Base-by-base conservation (phyloP, 1,140 invertebrate species). In the Drosophila yakuba region DNA sequence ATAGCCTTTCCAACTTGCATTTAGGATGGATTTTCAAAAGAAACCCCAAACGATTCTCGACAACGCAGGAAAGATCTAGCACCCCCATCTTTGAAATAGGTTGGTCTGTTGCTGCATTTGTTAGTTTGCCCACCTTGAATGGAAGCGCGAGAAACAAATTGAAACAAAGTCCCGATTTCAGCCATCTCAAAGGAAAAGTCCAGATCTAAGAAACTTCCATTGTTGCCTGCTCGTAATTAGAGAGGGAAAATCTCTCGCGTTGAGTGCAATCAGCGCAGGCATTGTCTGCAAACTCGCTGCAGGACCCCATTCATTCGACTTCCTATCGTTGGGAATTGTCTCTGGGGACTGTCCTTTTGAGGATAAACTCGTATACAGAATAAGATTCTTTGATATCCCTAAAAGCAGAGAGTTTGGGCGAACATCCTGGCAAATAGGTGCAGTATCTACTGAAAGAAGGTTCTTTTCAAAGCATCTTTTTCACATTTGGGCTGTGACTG, bases 161-260 rank as follows among this genome's bases (percentile, higher is more conserved):
- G 36, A 61, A 55, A 68, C 54, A 23, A 69, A 67, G 41, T 39
- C 10, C 59, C 59, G 17, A 54, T 63, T 68, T 45, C 12, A 25
- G 38, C 11, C 12, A 44, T 39, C 51, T 36, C 32, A 23, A 25
- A 14, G 23, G 52, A 35, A 71, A 41, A 66, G 63, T 35, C 15
- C 35, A 63, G 60, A 50, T 67, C 63, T 28, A 35, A 20, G 28
- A 64, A 66, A 47, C 23, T 17, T 11, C 35, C 35, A 52, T 67
- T 67, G 64, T 67, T 67, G 36, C 35, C n/a, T 36, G 45, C 12
- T n/a, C 61, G 66, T 67, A 67, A 66, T 67, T 67, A 62, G 11
- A 41, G 61, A 32, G 43, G 35, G 63, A 15, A 66, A 47, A 66
- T 57, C 60, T 57, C 54, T 63, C 55, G 44, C 60, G 64, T 66